Percentiles rank a stretch among this genome's conserved stretches.
These are phyloP conservation scores for Myotis pilosus DNA, from an alignment of 2,797 vertebrate species.

Conservation along the genomic window DNA sequence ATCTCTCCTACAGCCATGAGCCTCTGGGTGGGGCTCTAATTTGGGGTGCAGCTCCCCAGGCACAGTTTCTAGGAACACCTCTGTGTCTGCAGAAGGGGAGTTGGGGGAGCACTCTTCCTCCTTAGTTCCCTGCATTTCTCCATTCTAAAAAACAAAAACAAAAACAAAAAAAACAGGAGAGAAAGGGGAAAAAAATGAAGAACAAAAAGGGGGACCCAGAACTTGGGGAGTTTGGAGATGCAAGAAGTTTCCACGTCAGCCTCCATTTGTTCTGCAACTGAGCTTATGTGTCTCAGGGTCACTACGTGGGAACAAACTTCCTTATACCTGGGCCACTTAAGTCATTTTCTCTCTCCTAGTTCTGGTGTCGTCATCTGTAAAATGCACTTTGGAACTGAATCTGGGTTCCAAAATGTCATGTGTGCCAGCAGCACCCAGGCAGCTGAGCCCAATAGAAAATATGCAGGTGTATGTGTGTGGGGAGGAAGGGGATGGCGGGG, in stretches of 20 bases:
- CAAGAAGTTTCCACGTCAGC: background rate
- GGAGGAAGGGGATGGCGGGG: no score
- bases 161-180: background rate
- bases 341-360: background rate
- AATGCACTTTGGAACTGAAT: no score
- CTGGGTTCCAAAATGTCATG: fast-evolving
- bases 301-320: background rate
- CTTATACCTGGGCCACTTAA: no score
- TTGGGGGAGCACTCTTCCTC: background rate
- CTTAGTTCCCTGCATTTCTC: background rate
- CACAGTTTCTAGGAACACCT: background rate
- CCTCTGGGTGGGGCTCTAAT: background rate
- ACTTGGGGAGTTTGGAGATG: background rate
- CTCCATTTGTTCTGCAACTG: no score
- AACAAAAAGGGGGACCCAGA: background rate
- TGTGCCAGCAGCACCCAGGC: background rate
- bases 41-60: background rate
- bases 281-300: fast-evolving
- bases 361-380: fast-evolving
- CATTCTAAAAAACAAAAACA: background rate
- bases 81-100: background rate
- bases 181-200: background rate
- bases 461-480: no score
- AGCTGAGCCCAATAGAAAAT: background rate
- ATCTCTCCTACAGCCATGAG: background rate